These are phyloP conservation scores for Bombus turneri DNA, from an alignment of 1,140 invertebrate species.

Conservation along the genomic window DNA sequence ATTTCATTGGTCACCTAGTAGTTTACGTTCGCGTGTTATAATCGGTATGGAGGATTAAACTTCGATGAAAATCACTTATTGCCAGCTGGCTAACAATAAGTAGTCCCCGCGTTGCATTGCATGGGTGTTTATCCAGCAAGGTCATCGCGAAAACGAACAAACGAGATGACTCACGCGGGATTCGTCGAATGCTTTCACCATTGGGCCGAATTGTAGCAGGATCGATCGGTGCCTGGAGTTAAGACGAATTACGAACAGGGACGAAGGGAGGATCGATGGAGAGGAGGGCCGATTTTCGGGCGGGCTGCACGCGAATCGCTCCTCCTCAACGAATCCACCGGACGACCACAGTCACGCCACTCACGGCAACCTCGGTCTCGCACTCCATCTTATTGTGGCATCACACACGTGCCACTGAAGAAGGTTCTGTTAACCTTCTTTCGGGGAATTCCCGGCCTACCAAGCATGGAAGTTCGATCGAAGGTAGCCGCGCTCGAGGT, in stretches of 20 bases:
- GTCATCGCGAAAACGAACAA: conserved; percentile 43
- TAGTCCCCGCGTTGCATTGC: conserved; percentile 41
- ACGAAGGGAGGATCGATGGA: not conserved
- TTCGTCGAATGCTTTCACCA: conserved; percentile 53
- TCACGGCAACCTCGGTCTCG: conserved; percentile 13
- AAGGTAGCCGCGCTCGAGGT: conserved; percentile 59
- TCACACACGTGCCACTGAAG: conserved; percentile 26
- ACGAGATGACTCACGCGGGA: conserved; percentile 64
- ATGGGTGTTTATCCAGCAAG: conserved; percentile 58
- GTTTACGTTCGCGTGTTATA: not conserved
- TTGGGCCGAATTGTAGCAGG: conserved; percentile 42
- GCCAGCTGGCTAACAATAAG: not conserved
- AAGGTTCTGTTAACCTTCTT: conserved; percentile 60
- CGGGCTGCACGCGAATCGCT: conserved; percentile 41
- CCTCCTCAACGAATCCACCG: not conserved
- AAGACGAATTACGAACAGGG: conserved; percentile 50
- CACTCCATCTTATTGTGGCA: conserved; percentile 27
- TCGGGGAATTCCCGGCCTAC: conserved; percentile 54
- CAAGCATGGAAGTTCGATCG: conserved; percentile 52
- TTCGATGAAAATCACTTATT: conserved; percentile 47
- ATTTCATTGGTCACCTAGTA: not conserved
- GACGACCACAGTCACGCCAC: conserved; percentile 24
- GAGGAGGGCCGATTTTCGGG: conserved; percentile 32
- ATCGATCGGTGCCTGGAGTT: conserved; percentile 51
- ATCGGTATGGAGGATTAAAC: conserved; percentile 6